Base-by-base conservation (phyloP, 2,797 vertebrate genomes). In the Squalus acanthias region DNA sequence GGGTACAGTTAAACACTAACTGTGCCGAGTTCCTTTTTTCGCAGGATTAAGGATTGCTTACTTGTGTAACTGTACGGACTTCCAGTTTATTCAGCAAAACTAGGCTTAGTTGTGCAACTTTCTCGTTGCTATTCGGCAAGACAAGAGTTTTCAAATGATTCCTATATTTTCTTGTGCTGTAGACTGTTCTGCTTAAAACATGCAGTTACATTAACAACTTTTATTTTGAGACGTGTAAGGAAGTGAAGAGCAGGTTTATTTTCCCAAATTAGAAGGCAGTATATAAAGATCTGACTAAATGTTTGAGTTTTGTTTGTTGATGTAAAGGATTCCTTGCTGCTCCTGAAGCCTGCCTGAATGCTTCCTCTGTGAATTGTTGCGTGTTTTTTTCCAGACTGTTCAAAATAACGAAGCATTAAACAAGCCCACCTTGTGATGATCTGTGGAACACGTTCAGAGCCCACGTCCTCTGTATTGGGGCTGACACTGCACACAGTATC, bases 311-410 rank as follows among this genome's bases (percentile, higher is more conserved):
- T 93, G 20, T 69, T 93, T 93, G 65, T 93, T 93, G 91, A 93
- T 93, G n/a, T 93, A 69, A 93, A 93, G 39, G 57, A 67, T 93
- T 93, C 65, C 63, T 67, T 46, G 39, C 63, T 39, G 91, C 65
- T 69, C n/a, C 67, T 39, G 63, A 69, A 93, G 65, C 20, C 17
- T 93, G 63, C 20, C n/a, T 93, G 91, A 93, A 93, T 93, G 91
- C n/a, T 93, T 69, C 91, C 91, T 93, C n/a, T 93, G 63, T 93
- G 91, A 93, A 67, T 69, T 93, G 63, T 46, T 93, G 63, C 39
- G 65, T 67, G n/a, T 20, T 69, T 91, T 63, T 91, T 93, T 93
- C 91, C 91, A 93, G 91, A 93, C 24, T 93, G 17, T 67, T 93
- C 63, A 69, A 67, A n/a, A 22, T 93, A 93, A 93, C 39, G 91